Evolutionary conservation across 2,888 invertebrate species (phyloP), one percentile per base, ranked within the genome.

Genomic region (Caenorhabditis imperialis): DNA sequence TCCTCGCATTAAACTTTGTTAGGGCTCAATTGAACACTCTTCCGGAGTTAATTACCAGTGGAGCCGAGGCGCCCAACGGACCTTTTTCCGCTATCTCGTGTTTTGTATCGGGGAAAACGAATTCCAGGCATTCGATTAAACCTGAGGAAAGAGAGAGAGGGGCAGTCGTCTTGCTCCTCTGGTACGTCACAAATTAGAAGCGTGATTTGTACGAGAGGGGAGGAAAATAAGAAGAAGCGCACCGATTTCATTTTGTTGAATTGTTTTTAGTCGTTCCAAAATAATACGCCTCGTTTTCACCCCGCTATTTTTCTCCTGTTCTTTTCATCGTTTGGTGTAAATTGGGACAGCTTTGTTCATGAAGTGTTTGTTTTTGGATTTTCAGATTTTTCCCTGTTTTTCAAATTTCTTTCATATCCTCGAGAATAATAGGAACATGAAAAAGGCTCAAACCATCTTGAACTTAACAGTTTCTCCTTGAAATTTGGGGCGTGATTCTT

Each of bases 51-150:
- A 67, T 51, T 51, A 67, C 55, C 25, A 55, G 44, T 35, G 20
- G 44, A 33, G 38, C 25, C 42, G 12, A 48, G 22, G n/a, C n/a
- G 40, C n/a, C 5, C 18, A 38, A 38, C 4, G 61, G 35, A 50
- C 48, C 38, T 30, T 44, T 14, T 40, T 16, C 40, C 23, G 51
- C 27, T 14, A 12, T 42, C 18, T 33, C 14, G 23, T 51, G 67
- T 67, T 51, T 67, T 67, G 38, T 67, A 37, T 27, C 37, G 44
- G 7, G 30, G 30, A 30, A 57, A 67, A 67, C 67, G 57, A 67
- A 67, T 67, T 57, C 67, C 57, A 67, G 57, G 57, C 67, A 67
- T 67, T 67, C 44, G 67, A 67, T 67, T 67, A 67, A 67, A 67
- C 67, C 67, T 57, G 67, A 47, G 40, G 65, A 51, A 22, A 25